Evolutionary conservation across 1,140 invertebrate genomes (phyloP).

Genomic region (Listronotus bonariensis): DNA sequence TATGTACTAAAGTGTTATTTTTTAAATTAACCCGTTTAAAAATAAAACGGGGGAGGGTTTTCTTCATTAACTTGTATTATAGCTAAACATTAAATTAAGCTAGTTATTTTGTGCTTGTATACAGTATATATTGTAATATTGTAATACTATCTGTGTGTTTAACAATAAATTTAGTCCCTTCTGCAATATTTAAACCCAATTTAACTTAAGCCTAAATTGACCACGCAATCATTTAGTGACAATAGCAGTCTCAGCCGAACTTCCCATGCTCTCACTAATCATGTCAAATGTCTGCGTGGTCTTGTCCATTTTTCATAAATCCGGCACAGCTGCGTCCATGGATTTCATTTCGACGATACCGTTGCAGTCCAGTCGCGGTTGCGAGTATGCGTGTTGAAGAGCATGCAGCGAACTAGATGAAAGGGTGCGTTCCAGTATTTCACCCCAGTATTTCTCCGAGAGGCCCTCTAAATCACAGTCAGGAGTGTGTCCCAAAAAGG

Average conservation of each 20-base stretch:
- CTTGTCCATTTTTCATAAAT: constrained; percentile 56
- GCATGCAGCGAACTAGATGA: constrained; percentile 70
- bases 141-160: too few relatives aligned
- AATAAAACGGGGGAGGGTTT: too few relatives aligned
- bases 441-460: constrained; percentile 78
- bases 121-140: too few relatives aligned
- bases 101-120: too few relatives aligned
- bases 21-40: too few relatives aligned
- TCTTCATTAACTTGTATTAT: too few relatives aligned
- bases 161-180: too few relatives aligned
- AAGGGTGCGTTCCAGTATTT: constrained; percentile 72
- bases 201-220: constrained; percentile 6
- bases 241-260: constrained; percentile 50
- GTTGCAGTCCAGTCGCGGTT: constrained; percentile 47
- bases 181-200: too few relatives aligned
- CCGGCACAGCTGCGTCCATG: constrained; percentile 47
- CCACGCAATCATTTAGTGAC: constrained; percentile 44
- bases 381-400: constrained; percentile 57
- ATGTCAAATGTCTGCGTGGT: constrained; percentile 53
- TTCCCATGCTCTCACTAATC: constrained; percentile 48
- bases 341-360: constrained; percentile 49
- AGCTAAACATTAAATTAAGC: too few relatives aligned
- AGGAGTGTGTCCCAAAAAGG: constrained; percentile 42
- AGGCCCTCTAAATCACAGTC: constrained; percentile 68
- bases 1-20: too few relatives aligned